These are phyloP conservation scores for Bolborhynchus lineola DNA, from an alignment of 2,113 vertebrate genomes.

Conservation along the genomic window DNA sequence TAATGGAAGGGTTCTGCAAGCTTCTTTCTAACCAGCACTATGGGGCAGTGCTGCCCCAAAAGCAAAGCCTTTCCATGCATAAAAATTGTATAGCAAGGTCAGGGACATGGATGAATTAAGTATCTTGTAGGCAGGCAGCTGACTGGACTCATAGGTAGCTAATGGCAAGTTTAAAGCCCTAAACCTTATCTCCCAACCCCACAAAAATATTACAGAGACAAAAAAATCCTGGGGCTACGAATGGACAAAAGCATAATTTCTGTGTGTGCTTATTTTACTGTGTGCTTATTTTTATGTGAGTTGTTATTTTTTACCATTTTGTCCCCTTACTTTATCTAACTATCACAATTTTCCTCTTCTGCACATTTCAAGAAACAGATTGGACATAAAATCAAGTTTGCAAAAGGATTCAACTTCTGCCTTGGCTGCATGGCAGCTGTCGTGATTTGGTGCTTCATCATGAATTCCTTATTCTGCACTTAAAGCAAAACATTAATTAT, in stretches of 20 bases:
- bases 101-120: not conserved
- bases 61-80: not conserved
- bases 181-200: not conserved
- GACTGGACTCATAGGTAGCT: not conserved
- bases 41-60: not conserved
- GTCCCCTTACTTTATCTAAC: not conserved
- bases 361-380: constrained; percentile 3
- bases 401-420: not conserved
- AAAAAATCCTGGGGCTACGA: not conserved
- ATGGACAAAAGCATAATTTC: not conserved
- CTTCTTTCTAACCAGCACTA: not conserved
- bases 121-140: not conserved
- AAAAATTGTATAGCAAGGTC: not conserved
- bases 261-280: not conserved
- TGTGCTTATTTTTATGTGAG: not conserved
- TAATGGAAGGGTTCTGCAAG: not conserved
- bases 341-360: not conserved
- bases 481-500: constrained; percentile 7
- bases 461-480: constrained; percentile 19
- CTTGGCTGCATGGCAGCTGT: not conserved
- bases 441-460: not conserved
- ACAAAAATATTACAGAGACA: not conserved
- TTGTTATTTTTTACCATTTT: not conserved
- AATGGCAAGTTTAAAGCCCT: not conserved
- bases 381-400: not conserved